Evolutionary conservation across 2,797 vertebrate genomes (phyloP).

Genomic region (Typhlichthys subterraneus): DNA sequence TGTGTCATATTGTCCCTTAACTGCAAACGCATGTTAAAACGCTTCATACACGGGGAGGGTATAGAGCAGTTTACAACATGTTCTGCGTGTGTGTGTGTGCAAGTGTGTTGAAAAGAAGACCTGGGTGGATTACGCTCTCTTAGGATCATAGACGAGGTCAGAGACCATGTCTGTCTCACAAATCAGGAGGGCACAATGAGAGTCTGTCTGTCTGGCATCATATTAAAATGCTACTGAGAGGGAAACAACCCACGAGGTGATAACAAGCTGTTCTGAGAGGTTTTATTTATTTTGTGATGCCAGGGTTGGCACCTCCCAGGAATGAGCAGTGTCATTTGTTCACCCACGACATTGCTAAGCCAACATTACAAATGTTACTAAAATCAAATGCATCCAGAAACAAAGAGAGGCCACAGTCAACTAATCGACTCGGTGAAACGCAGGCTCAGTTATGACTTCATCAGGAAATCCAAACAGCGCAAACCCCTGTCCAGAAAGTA

Average conservation of each 20-base stretch:
- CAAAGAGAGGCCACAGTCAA: constrained; percentile 8
- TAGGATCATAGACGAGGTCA: constrained; percentile 30
- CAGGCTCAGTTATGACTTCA: constrained; percentile 6
- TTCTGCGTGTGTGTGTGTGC: constrained; percentile 6
- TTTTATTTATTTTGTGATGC: background rate
- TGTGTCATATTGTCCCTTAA: constrained; percentile 51
- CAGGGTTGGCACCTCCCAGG: constrained; percentile 37
- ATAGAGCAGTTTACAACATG: constrained; percentile 20
- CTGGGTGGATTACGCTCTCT: constrained; percentile 20
- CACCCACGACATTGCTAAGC: constrained; percentile 39
- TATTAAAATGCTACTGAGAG: constrained; percentile 9
- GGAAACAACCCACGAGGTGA: constrained; percentile 37
- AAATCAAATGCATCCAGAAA: background rate
- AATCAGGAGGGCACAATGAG: constrained; percentile 27
- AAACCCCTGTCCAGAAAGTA: too few relatives aligned
- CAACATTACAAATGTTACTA: constrained; percentile 11
- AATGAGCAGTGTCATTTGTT: constrained; percentile 35
- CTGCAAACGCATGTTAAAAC: constrained; percentile 45
- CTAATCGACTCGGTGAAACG: constrained; percentile 1
- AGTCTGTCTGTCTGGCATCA: constrained; percentile 7
- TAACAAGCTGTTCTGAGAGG: constrained; percentile 15
- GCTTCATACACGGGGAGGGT: constrained; percentile 22
- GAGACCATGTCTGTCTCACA: constrained; percentile 26
- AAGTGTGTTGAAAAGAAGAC: constrained; percentile 14
- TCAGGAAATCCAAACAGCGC: background rate